A percentile compares a stretch with the other conserved stretches of the same genome.
Conservation (phyloP, 2,797 vertebrate species). For the Emydoidea blandingii region DNA sequence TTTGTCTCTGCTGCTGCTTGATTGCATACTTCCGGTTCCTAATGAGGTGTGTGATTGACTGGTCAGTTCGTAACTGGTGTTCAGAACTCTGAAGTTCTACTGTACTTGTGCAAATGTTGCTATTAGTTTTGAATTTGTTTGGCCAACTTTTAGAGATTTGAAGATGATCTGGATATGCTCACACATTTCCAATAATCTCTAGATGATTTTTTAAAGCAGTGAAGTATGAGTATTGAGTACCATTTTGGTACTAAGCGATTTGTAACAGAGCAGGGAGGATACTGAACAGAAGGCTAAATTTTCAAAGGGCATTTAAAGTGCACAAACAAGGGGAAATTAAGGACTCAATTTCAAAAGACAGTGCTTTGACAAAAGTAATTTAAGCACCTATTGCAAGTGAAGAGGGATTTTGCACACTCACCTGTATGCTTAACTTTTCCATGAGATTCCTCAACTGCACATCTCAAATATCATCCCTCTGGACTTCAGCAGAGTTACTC, state of each 20-base stretch:
- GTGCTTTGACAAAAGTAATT: neutral
- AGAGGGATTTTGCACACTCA: neutral
- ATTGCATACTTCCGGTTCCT: too few relatives aligned
- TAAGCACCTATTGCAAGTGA: neutral
- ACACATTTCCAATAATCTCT: slow-evolving; percentile 9
- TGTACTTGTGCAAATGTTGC: slow-evolving; percentile 46
- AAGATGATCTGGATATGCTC: neutral
- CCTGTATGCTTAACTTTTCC: neutral
- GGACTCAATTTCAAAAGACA: neutral
- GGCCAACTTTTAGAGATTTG: neutral
- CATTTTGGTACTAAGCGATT: neutral
- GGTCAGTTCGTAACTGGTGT: too few relatives aligned
- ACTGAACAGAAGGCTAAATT: neutral
- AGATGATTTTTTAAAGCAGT: neutral
- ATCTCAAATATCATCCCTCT: too few relatives aligned
- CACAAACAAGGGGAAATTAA: neutral
- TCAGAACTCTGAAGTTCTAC: too few relatives aligned
- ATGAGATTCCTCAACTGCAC: neutral
- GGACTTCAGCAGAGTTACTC: neutral
- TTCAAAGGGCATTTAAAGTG: neutral
- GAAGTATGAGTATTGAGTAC: neutral
- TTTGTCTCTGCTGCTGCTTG: too few relatives aligned
- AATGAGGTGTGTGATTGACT: too few relatives aligned
- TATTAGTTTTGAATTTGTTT: slow-evolving; percentile 51
- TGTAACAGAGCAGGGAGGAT: neutral